These are phyloP conservation scores for Tethya wilhelma DNA, from an alignment of 37 sponge, comb jelly and placozoan genomes.

Conservation along the genomic window DNA sequence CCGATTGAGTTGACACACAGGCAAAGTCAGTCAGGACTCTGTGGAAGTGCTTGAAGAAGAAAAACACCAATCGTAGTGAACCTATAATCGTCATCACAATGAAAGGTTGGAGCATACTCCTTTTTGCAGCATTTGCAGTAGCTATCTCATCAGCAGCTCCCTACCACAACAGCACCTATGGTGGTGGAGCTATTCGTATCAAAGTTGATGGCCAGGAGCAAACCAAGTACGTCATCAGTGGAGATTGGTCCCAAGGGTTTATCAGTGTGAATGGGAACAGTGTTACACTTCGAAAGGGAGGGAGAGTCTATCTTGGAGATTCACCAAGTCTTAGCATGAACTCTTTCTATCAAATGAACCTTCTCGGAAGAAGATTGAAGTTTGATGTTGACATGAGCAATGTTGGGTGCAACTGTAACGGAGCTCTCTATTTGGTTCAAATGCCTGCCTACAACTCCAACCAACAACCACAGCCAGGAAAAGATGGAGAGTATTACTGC, in stretches of 20 bases:
- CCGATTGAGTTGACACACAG: no score
- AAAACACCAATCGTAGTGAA: no score
- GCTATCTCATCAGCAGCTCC: no score
- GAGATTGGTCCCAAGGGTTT: background rate
- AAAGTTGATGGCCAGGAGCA: conserved; percentile 18
- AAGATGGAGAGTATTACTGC: conserved; percentile 34
- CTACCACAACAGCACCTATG: conserved; percentile 2
- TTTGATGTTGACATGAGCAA: conserved; percentile 30
- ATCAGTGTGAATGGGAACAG: background rate
- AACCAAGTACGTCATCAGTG: conserved; percentile 36
- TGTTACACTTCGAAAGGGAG: conserved; percentile 24
- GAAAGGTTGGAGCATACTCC: no score
- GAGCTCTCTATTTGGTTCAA: no score
- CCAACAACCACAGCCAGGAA: conserved; percentile 32
- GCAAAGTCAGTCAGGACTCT: no score
- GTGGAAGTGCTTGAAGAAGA: no score
- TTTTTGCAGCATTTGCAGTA: no score
- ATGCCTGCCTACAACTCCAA: conserved; percentile 40
- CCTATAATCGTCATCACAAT: no score
- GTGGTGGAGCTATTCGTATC: conserved; percentile 26
- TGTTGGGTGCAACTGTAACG: no score
- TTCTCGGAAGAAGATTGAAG: conserved; percentile 38
- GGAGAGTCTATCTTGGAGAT: conserved; percentile 29
- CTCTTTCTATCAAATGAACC: conserved; percentile 14
- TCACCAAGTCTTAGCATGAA: background rate